Evolutionary conservation across 53 echinoderm and acorn worm species (phyloP).

Genomic region (Patiria pectinifera): DNA sequence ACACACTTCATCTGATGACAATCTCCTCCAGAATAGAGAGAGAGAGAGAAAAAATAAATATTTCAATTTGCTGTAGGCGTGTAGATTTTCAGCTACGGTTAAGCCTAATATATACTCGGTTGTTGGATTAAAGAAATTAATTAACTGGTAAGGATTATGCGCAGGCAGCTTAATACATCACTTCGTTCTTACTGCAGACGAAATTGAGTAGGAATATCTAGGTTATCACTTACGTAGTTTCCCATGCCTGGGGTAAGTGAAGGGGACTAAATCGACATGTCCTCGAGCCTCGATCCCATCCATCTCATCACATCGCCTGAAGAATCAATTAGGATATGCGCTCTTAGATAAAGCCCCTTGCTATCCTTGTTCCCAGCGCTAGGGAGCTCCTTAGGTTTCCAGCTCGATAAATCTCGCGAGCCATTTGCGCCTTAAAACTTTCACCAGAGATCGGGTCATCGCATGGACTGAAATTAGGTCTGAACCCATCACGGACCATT

Average conservation of each 20-base stretch:
- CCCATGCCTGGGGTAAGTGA: conserved; percentile 6
- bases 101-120: conserved; percentile 11
- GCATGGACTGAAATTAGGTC: not conserved
- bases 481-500: not conserved
- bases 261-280: conserved; percentile 48
- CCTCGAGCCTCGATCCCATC: conserved; percentile 23
- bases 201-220: conserved; percentile 12
- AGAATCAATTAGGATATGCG: conserved; percentile 50
- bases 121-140: conserved; percentile 58
- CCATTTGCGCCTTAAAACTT: not conserved
- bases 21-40: not conserved
- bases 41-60: not conserved
- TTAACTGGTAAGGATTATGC: conserved; percentile 36
- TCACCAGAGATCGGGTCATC: conserved; percentile 1
- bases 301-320: conserved; percentile 39
- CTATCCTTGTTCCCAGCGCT: conserved; percentile 24
- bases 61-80: conserved; percentile 21
- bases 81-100: conserved; percentile 9
- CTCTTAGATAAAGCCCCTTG: not conserved
- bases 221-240: conserved; percentile 48
- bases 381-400: not conserved
- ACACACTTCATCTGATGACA: not conserved
- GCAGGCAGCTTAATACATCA: not conserved
- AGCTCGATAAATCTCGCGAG: conserved; percentile 23
- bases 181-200: not conserved